Conservation (phyloP, 2,113 vertebrate genomes). For the Poeciliopsis occidentalis region DNA sequence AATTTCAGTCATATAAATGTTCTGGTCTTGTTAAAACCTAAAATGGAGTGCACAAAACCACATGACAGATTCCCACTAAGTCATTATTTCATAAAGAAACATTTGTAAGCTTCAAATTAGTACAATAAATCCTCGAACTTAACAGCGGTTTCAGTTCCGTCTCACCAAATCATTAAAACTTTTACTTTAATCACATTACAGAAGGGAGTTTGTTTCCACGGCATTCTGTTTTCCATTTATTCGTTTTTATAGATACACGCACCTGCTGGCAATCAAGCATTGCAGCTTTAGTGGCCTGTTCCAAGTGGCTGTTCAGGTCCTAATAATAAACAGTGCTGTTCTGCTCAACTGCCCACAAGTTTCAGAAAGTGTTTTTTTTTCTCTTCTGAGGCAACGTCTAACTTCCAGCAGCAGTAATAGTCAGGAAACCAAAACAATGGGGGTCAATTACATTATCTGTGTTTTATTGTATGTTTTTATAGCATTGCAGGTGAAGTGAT, state of each 20-base stretch:
- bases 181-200: not conserved
- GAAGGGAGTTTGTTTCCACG: not conserved
- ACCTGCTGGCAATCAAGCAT: conserved; percentile 33
- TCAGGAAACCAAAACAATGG: not conserved
- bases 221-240: not conserved
- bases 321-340: conserved; percentile 19
- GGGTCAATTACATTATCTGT: not conserved
- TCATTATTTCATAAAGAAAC: not conserved
- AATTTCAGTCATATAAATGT: not conserved
- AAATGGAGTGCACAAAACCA: not conserved
- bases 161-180: not conserved
- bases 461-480: conserved; percentile 17
- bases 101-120: not conserved
- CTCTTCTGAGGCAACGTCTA: not conserved
- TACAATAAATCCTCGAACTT: not conserved
- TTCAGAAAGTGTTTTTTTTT: not conserved
- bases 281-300: conserved; percentile 1
- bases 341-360: not conserved
- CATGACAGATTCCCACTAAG: not conserved
- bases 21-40: not conserved
- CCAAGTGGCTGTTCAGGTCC: not conserved
- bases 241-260: not conserved
- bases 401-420: not conserved
- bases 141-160: not conserved
- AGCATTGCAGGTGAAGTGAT: conserved; percentile 79